A percentile compares a stretch with the other conserved stretches of the same genome.
Evolutionary conservation across 2,797 vertebrate genomes (phyloP).

Genomic region (Scolopax rusticola): DNA sequence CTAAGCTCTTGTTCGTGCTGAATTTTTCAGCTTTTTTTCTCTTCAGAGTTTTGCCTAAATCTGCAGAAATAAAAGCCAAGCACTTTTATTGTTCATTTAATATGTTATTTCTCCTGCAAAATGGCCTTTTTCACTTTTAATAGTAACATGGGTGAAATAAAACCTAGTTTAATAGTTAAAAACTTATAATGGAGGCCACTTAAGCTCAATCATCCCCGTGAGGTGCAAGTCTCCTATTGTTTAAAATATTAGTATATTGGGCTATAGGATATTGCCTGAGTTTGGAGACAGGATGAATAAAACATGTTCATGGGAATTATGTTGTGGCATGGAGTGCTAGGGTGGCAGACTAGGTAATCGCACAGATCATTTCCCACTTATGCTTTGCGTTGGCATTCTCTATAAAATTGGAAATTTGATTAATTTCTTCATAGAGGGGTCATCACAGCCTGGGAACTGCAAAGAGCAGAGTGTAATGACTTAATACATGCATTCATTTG

Average conservation of each 20-base stretch:
- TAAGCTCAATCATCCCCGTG: neutral
- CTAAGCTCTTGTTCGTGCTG: neutral
- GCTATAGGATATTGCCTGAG: neutral
- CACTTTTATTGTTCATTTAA: neutral
- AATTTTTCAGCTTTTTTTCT: neutral
- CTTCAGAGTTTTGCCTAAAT: neutral
- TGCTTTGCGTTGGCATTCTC: neutral
- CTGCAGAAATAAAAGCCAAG: neutral
- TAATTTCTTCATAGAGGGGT: neutral
- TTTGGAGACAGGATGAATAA: conserved; percentile 19
- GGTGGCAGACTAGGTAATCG: neutral
- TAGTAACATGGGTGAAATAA: neutral
- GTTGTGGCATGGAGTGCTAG: neutral
- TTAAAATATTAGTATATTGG: neutral
- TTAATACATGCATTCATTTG: neutral
- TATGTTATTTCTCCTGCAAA: neutral
- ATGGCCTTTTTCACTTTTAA: neutral
- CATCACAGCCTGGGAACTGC: neutral
- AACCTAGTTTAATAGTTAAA: neutral
- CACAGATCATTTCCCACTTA: neutral
- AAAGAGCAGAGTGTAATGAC: neutral
- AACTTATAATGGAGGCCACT: neutral
- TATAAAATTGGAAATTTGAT: neutral
- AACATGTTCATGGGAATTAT: neutral
- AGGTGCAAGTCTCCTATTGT: neutral